phyloP scores from a whole-genome alignment of 2,888 invertebrate species.

The Onthophagus sagittarius region DNA sequence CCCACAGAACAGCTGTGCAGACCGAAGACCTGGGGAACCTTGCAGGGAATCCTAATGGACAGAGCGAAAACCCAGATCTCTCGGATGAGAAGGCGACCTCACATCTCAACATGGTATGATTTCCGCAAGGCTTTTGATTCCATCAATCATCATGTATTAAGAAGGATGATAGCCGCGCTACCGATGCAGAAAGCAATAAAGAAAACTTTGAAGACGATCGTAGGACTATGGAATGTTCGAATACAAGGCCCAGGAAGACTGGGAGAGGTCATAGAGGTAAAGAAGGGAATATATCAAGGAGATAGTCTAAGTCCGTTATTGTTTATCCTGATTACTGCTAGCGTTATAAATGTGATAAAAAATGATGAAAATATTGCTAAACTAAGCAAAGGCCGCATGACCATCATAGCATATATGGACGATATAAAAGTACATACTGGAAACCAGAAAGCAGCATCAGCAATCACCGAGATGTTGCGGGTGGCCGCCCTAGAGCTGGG shows the following conservation, averaged over 20 bases:
- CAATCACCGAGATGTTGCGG: background rate
- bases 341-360: background rate
- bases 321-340: background rate
- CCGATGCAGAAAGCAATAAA: too few species aligned
- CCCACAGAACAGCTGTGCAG: constrained; percentile 1
- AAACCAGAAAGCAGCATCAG: background rate
- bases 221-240: background rate
- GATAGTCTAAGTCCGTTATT: background rate
- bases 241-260: too few species aligned
- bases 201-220: background rate
- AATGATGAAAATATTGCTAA: background rate
- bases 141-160: constrained; percentile 8
- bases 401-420: background rate
- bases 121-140: constrained; percentile 17
- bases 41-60: too few species aligned
- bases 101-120: constrained; percentile 13
- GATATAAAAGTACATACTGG: background rate
- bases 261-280: too few species aligned
- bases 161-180: background rate
- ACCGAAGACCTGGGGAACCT: too few species aligned
- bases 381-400: background rate
- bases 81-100: background rate
- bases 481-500: background rate
- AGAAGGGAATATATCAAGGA: too few species aligned
- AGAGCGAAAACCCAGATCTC: constrained; percentile 1